Conservation (phyloP, 2,113 vertebrate genomes). For the Leptobrachium ailaonicum region DNA sequence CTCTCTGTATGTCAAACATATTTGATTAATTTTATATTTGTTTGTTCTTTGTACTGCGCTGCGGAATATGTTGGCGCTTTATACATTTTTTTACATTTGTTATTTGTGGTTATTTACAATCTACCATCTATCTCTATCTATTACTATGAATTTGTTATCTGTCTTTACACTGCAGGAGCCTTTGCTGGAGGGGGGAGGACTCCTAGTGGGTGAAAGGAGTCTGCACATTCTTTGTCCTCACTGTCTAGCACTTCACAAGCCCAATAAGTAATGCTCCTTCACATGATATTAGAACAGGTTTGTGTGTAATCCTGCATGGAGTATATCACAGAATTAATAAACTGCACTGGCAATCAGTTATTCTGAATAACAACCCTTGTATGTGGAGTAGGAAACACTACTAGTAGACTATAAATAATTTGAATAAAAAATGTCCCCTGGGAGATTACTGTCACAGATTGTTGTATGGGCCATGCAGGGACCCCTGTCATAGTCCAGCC, state of each 20-base stretch:
- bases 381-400: not conserved
- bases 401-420: not conserved
- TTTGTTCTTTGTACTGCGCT: too few relatives aligned
- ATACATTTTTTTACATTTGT: too few relatives aligned
- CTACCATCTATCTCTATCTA: too few relatives aligned
- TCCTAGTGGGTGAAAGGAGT: slow-evolving; percentile 42
- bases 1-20: too few relatives aligned
- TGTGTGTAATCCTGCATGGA: not conserved
- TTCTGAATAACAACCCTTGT: not conserved
- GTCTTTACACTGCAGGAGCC: too few relatives aligned
- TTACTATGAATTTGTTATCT: too few relatives aligned
- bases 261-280: not conserved
- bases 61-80: too few relatives aligned
- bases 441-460: not conserved
- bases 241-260: not conserved
- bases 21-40: too few relatives aligned
- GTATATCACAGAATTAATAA: not conserved
- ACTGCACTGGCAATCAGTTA: not conserved
- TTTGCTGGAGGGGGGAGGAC: slow-evolving; percentile 11
- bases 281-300: not conserved
- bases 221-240: slow-evolving; percentile 1
- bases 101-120: too few relatives aligned
- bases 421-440: not conserved
- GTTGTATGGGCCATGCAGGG: not conserved
- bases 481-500: not conserved